These are phyloP conservation scores for Crocuta crocuta DNA, from an alignment of 2,113 vertebrate species.

Conservation along the genomic window DNA sequence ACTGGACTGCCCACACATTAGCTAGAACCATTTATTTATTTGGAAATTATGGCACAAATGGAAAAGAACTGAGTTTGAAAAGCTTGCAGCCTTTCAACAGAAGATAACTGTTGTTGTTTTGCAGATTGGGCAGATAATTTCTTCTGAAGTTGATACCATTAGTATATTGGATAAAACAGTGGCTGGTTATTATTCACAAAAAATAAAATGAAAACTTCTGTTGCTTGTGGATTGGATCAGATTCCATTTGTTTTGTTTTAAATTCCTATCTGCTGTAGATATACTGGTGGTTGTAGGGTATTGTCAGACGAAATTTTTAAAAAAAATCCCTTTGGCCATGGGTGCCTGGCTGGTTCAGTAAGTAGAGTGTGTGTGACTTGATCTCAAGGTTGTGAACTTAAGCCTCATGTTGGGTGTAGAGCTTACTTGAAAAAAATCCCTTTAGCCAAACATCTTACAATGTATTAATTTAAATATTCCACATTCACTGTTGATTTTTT, in stretches of 20 bases:
- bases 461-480: slow-evolving; percentile 44
- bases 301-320: not conserved
- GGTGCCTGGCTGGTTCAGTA: not conserved
- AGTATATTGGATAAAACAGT: not conserved
- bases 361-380: not conserved
- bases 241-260: slow-evolving; percentile 46
- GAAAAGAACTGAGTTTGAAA: slow-evolving; percentile 67
- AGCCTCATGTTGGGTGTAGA: not conserved
- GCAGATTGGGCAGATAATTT: slow-evolving; percentile 47
- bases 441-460: not conserved
- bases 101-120: slow-evolving; percentile 52
- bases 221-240: slow-evolving; percentile 36
- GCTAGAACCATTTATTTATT: slow-evolving; percentile 55
- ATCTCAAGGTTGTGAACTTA: not conserved
- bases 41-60: slow-evolving; percentile 67
- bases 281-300: not conserved
- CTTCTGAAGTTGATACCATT: slow-evolving; percentile 4
- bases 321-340: not conserved
- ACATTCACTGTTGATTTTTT: not conserved
- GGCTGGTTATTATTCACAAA: slow-evolving; percentile 46
- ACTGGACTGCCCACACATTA: slow-evolving; percentile 20
- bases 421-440: not conserved
- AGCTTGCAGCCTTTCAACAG: slow-evolving; percentile 45
- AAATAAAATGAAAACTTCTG: slow-evolving; percentile 23
- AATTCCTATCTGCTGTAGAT: not conserved